These are phyloP conservation scores for Lontra canadensis DNA, from an alignment of 2,113 vertebrate genomes.

Conservation along the genomic window DNA sequence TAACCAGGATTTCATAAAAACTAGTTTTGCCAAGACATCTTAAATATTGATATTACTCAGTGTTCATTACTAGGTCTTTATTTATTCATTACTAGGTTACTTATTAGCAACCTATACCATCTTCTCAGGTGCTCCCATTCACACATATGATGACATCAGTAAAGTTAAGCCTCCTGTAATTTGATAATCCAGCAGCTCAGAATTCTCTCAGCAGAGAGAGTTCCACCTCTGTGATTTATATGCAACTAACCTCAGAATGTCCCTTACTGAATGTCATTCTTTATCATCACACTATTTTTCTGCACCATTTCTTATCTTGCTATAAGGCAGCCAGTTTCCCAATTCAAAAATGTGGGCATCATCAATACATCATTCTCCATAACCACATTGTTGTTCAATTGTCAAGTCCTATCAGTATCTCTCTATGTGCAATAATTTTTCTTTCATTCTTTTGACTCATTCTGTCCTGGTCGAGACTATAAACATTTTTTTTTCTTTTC, in stretches of 20 bases:
- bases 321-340: background rate
- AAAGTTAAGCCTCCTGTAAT: background rate
- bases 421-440: background rate
- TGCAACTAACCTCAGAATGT: background rate
- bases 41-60: background rate
- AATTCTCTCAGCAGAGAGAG: background rate
- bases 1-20: background rate
- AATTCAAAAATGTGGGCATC: background rate
- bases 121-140: background rate
- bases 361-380: background rate
- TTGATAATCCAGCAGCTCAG: background rate
- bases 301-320: background rate
- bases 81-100: too few species aligned
- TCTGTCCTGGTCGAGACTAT: background rate
- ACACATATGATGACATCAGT: background rate
- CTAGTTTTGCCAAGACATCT: background rate
- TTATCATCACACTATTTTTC: background rate
- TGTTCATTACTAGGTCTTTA: background rate
- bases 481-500: background rate
- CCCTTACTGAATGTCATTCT: background rate
- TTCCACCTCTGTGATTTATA: background rate
- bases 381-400: background rate
- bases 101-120: background rate
- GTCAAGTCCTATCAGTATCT: background rate
- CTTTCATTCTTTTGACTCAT: background rate